phyloP scores from a whole-genome alignment of 2,888 invertebrate species.

The Ornithoptera alexandrae region DNA sequence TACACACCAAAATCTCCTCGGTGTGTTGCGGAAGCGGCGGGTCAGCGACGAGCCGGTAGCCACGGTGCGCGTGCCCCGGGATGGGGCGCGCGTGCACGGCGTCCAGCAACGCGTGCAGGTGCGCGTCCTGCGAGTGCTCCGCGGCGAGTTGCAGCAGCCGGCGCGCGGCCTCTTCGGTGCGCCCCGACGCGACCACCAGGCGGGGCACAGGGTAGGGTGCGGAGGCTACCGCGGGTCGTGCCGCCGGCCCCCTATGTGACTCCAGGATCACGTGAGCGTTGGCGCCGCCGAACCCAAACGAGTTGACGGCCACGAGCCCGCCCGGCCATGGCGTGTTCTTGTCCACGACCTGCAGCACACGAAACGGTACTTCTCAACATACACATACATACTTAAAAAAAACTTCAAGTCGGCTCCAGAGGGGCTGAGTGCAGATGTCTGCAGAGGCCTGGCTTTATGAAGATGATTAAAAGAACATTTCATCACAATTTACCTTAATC shows the following conservation, averaged over 20 bases:
- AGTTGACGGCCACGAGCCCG: constrained; percentile 95
- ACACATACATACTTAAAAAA: no score
- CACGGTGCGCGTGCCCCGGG: constrained; percentile 88
- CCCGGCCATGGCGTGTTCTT: constrained; percentile 92
- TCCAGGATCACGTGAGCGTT: constrained; percentile 95
- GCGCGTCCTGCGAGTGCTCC: constrained; percentile 82
- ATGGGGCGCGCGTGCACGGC: constrained; percentile 86
- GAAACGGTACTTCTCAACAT: no score
- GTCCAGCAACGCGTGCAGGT: constrained; percentile 88
- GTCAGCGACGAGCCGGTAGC: constrained; percentile 86
- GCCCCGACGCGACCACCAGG: constrained; percentile 89
- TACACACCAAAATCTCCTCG: constrained; percentile 38
- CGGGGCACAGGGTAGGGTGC: constrained; percentile 80
- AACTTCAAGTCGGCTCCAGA: no score
- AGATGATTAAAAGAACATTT: no score
- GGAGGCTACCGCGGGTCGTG: constrained; percentile 61
- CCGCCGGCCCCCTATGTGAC: constrained; percentile 82
- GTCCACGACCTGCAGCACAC: constrained; percentile 83
- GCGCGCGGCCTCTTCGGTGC: constrained; percentile 89
- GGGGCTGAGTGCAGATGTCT: no score
- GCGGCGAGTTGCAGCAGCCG: constrained; percentile 82
- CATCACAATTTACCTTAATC: constrained; percentile 80
- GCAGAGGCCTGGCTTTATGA: no score
- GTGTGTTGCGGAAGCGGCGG: constrained; percentile 44
- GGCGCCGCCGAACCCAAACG: constrained; percentile 99